Evolutionary conservation across 2,113 vertebrate species (phyloP).

Genomic region (Circaetus cinerascens): DNA sequence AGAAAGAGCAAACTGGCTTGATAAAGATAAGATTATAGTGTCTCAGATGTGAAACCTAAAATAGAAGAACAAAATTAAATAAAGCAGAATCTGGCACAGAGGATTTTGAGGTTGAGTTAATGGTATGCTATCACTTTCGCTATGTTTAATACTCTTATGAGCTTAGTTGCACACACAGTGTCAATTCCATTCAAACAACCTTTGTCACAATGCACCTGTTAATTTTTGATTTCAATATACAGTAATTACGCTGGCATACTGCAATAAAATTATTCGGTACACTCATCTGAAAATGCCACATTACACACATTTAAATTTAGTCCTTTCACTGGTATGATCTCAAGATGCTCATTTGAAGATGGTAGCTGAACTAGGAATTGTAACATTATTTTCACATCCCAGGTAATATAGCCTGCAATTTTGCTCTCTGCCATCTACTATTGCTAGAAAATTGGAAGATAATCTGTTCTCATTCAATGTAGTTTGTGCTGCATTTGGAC

Average conservation of each 20-base stretch:
- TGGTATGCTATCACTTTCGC: background rate
- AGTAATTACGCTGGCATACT: background rate
- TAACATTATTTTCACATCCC: background rate
- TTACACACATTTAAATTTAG: background rate
- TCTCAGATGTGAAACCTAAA: conserved; percentile 34
- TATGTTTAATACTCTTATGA: background rate
- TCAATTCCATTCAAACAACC: background rate
- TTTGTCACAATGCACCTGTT: background rate
- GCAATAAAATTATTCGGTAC: background rate
- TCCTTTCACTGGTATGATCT: background rate
- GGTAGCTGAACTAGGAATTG: background rate
- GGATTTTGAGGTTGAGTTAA: conserved; percentile 30
- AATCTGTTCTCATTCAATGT: background rate
- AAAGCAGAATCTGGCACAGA: background rate
- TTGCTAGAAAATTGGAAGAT: background rate
- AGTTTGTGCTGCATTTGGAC: background rate
- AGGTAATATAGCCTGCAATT: background rate
- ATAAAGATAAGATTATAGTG: conserved; percentile 52
- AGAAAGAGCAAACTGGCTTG: conserved; percentile 23
- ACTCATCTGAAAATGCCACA: background rate
- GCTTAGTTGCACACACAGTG: background rate
- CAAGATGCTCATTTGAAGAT: background rate
- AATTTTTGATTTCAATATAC: background rate
- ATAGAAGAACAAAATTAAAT: conserved; percentile 52
- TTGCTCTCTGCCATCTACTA: background rate